phyloP scores from a whole-genome alignment of 2,113 vertebrate species.

The Cricetomys ansorgei region DNA sequence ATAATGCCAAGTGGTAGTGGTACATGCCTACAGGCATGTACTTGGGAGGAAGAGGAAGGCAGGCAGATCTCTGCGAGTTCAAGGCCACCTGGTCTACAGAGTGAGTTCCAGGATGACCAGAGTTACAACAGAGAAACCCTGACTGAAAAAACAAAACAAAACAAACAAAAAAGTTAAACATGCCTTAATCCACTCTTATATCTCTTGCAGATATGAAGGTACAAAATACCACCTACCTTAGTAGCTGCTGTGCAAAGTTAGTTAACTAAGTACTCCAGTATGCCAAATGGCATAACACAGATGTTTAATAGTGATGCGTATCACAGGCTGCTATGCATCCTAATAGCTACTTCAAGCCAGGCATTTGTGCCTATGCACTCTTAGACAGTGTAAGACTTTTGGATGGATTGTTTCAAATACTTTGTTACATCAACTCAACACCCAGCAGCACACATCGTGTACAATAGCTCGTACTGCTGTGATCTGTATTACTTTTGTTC shows the following conservation, averaged over 20 bases:
- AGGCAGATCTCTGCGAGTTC: neutral
- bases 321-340: neutral
- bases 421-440: neutral
- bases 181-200: no score
- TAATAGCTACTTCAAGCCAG: neutral
- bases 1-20: neutral
- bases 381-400: neutral
- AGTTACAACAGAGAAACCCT: neutral
- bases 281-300: neutral
- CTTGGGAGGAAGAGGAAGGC: neutral
- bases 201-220: neutral
- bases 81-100: neutral
- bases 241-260: neutral
- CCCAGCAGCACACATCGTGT: neutral
- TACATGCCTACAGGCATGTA: neutral
- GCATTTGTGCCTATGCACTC: neutral
- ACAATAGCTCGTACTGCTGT: neutral
- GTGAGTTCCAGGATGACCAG: no score
- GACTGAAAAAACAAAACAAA: neutral
- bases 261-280: conserved; percentile 1
- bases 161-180: neutral
- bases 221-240: neutral
- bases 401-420: neutral
- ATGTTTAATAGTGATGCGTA: neutral
- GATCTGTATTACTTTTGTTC: neutral